These are phyloP conservation scores for Chrysoperla carnea DNA, from an alignment of 1,140 invertebrate genomes.

Conservation along the genomic window DNA sequence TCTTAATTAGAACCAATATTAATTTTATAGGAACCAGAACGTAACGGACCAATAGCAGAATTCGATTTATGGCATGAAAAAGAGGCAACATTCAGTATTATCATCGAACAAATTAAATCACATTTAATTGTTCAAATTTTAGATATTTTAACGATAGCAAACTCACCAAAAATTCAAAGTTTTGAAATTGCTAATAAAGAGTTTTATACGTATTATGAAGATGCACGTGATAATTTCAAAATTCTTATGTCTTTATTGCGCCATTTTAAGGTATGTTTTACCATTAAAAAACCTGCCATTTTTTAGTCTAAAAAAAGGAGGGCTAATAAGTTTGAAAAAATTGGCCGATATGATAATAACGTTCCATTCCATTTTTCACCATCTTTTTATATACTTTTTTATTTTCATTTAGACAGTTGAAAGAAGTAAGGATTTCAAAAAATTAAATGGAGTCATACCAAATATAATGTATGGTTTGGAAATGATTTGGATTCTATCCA, in stretches of 20 bases:
- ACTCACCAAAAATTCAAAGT: conserved; percentile 25
- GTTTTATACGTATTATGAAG: conserved; percentile 47
- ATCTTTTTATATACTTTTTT: conserved; percentile 5
- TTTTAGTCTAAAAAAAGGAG: too few relatives aligned
- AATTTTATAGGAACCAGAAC: conserved; percentile 25
- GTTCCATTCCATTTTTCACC: too few relatives aligned
- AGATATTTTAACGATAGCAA: conserved; percentile 29
- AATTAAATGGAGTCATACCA: conserved; percentile 52
- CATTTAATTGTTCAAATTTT: conserved; percentile 38
- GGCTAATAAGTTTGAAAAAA: too few relatives aligned
- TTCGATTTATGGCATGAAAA: conserved; percentile 68
- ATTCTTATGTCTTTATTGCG: conserved; percentile 64
- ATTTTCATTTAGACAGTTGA: conserved; percentile 39
- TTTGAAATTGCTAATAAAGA: conserved; percentile 35
- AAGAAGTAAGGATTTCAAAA: conserved; percentile 46
- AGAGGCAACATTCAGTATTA: conserved; percentile 50
- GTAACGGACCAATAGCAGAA: conserved; percentile 60
- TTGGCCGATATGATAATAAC: too few relatives aligned
- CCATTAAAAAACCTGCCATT: too few relatives aligned
- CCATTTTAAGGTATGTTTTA: conserved; percentile 49
- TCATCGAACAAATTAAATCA: conserved; percentile 65
- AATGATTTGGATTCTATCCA: conserved; percentile 68
- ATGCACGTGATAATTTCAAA: conserved; percentile 69
- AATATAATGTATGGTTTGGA: conserved; percentile 62
- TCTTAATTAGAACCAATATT: neutral